Conservation (phyloP, 2,888 invertebrate species). For the Thereva unica region DNA sequence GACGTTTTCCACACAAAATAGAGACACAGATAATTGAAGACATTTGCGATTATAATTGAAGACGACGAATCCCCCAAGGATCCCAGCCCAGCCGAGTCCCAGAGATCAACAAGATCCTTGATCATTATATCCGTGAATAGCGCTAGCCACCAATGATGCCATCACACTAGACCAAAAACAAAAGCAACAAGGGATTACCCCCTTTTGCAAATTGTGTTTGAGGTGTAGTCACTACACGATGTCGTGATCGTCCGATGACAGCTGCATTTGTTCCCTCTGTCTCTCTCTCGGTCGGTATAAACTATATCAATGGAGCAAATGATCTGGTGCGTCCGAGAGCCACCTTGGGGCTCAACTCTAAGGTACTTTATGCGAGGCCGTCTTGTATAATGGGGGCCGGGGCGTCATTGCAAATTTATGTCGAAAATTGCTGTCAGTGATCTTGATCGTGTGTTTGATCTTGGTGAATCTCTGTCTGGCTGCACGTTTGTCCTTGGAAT, state of each 20-base stretch:
- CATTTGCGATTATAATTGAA: constrained; percentile 35
- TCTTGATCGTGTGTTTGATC: constrained; percentile 34
- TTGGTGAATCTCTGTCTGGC: constrained; percentile 9
- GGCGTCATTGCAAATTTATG: constrained; percentile 30
- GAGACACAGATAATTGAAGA: constrained; percentile 35
- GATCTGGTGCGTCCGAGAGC: constrained; percentile 13
- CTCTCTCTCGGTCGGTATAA: no score
- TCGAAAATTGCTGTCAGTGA: constrained; percentile 30
- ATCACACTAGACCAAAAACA: constrained; percentile 18
- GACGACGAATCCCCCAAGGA: constrained; percentile 25
- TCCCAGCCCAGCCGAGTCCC: not conserved
- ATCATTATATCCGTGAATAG: constrained; percentile 3
- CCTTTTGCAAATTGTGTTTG: constrained; percentile 27
- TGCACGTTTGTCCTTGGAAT: constrained; percentile 7
- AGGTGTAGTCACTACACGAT: constrained; percentile 31
- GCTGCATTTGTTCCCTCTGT: constrained; percentile 25
- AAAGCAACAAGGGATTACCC: not conserved
- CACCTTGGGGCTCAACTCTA: constrained; percentile 17
- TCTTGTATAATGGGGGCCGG: constrained; percentile 29
- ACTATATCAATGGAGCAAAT: constrained; percentile 34
- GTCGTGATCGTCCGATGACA: constrained; percentile 32
- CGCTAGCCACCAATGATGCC: constrained; percentile 30
- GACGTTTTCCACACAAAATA: constrained; percentile 24
- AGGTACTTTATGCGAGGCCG: constrained; percentile 28
- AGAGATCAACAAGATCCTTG: not conserved